phyloP scores from a whole-genome alignment of 2,113 vertebrate genomes.

The Pimephales promelas region DNA sequence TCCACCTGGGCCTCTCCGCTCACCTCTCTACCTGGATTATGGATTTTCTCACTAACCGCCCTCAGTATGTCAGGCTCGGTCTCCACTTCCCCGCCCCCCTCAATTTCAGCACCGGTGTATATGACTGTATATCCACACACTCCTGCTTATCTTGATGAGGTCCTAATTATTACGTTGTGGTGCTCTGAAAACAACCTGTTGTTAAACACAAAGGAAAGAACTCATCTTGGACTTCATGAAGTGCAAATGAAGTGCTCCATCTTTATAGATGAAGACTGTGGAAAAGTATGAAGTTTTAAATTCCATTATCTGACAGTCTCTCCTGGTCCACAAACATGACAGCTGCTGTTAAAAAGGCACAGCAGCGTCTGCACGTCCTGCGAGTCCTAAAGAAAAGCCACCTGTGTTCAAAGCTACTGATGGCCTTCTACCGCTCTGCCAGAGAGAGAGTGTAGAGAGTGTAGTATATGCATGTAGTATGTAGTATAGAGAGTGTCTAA shows the following conservation, averaged over 20 bases:
- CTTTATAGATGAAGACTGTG: not conserved
- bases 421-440: not conserved
- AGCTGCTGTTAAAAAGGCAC: not conserved
- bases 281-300: not conserved
- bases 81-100: no score
- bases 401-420: not conserved
- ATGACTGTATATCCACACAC: not conserved
- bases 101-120: not conserved
- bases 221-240: not conserved
- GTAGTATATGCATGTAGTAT: no score
- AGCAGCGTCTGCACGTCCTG: not conserved
- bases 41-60: no score
- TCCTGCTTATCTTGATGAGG: not conserved
- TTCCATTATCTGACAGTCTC: not conserved
- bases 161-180: not conserved
- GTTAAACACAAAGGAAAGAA: not conserved
- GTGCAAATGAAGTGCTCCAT: not conserved
- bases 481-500: no score
- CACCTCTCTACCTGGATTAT: no score
- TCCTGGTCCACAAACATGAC: not conserved
- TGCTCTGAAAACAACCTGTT: not conserved
- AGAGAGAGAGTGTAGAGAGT: no score
- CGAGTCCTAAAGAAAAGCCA: not conserved
- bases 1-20: no score
- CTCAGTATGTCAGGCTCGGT: no score